Base-by-base conservation (phyloP, 2,888 invertebrate species). In the Rhopalosiphum nymphaeae region DNA sequence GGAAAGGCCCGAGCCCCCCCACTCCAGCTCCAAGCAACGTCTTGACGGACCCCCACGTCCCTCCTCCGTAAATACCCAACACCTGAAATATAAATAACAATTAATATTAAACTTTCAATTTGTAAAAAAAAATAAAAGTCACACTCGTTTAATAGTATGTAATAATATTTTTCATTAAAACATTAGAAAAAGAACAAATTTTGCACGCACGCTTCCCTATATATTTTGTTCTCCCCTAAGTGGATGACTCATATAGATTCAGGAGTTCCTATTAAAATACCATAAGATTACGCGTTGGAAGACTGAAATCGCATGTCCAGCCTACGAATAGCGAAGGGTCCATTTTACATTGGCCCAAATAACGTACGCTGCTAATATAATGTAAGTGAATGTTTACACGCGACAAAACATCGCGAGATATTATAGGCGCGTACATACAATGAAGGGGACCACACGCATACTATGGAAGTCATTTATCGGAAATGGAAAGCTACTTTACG, bases 1-100 rank as follows among this genome's bases (percentile, higher is more conserved):
- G 97, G 97, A 97, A 96, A 97, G 97, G 96, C 97, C 96, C 95
- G 97, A 97, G 93, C 93, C 93, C 96, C 97, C 96, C 96, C 97
- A 97, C 96, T 97, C 97, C 96, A 96, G 97, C 97, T 97, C 96
- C 96, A 96, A 96, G 96, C 96, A 96, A 96, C 96, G 96, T 95
- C 95, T 95, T 95, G 95, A 95, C 95, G 93, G 95, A 95, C 94
- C 93, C 93, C 93, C 93, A 94, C 93, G 93, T 94, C 93, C 93
- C 93, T 94, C 89, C 90, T 94, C 92, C 94, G 93, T 90, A 94
- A 94, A 94, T 85, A 61, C 93, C 93, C 90, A 94, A 94, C 93
- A 90, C 93, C 93, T 94, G 93, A 61, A 94, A 89, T n/a, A 92
- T 36, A 29, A 88, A 92, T 42, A 42, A 91, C n/a, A 57, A 61